Conservation (phyloP, 2,888 invertebrate species). For the Andrena camellia region DNA sequence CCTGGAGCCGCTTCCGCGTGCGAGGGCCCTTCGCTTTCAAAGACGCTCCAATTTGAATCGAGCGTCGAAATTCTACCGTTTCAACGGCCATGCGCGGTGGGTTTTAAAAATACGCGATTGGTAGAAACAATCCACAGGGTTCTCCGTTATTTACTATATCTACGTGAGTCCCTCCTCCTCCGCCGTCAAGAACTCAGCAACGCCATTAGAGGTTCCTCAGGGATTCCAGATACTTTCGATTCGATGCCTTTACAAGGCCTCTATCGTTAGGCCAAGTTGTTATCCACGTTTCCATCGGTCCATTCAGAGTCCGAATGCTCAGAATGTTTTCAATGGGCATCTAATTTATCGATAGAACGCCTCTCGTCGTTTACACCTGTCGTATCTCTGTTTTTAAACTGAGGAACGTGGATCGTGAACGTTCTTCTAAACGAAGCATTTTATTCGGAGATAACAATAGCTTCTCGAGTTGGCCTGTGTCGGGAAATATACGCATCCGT, state of each 20-base stretch:
- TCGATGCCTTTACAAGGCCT: neutral
- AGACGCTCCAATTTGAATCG: neutral
- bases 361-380: too few species aligned
- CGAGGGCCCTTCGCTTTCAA: neutral
- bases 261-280: constrained; percentile 41
- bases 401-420: neutral
- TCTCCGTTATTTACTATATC: neutral
- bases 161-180: neutral
- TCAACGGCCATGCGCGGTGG: neutral
- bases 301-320: constrained; percentile 10
- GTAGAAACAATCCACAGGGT: constrained; percentile 23
- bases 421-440: neutral
- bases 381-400: neutral
- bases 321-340: neutral
- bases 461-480: constrained; percentile 22
- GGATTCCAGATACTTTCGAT: neutral
- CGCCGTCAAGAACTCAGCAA: neutral
- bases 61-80: neutral
- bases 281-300: neutral
- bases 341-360: neutral
- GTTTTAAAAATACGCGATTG: neutral
- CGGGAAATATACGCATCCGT: constrained; percentile 20
- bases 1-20: neutral
- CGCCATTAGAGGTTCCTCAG: neutral
- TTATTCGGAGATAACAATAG: constrained; percentile 21